Base-by-base conservation (phyloP, 2,888 invertebrate genomes). In the Apamea epomidion region DNA sequence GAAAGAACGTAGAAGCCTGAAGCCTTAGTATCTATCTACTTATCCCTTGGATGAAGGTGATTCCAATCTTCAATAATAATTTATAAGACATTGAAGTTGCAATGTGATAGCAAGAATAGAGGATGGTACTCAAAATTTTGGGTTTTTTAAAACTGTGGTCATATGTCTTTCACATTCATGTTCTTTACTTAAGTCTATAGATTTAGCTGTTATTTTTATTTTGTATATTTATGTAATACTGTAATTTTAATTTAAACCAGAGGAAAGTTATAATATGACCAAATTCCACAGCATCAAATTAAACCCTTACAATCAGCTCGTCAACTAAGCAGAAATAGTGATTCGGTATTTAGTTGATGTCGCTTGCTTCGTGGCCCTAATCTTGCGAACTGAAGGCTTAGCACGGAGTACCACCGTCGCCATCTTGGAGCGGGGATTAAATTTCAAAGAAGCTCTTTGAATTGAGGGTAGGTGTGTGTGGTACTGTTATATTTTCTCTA, bases 401-500 rank as follows among this genome's bases (percentile, higher is more conserved):
- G 91, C 92, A 89, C 90, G 81, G 82, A 90, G 91, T 87, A 86
- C 60, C 83, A 83, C 54, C 83, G 91, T 79, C 94, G 92, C 93
- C 93, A 93, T 94, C 94, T 94, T 93, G 92, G 76, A 89, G 88
- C 88, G 88, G 90, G 93, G 93, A 94, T 94, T 94, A 94, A 93
- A 93, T 93, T 92, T 92, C 92, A 93, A 93, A 93, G 92, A 93
- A 91, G 89, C 91, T 92, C 93, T 93, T 92, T 90, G 84, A 87
- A 89, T 91, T 83, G 81, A 84, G 80, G 76, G 82, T 82, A 78
- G 79, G 76, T 82, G 78, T 87, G 62, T 84, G 81, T 75, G 81
- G 80, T 72, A 80, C 71, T 80, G 67, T 78, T 77, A 62, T 75
- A 82, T 82, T 81, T 87, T 71, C 78, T 77, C 29, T 74, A 84